These are phyloP conservation scores for Thalassoma bifasciatum DNA, from an alignment of 2,113 vertebrate species.

Conservation along the genomic window DNA sequence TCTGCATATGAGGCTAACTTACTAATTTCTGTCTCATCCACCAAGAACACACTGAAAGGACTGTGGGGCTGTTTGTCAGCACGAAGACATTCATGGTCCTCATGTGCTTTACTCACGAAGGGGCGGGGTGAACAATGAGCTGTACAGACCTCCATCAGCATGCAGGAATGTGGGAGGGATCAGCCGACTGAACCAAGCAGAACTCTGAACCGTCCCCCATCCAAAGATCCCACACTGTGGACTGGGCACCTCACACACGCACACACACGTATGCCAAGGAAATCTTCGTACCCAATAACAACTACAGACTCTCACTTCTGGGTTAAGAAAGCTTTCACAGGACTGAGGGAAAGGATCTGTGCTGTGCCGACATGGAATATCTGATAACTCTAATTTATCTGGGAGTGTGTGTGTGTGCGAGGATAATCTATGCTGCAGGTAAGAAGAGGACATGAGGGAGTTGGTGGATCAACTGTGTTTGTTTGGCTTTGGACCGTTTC, in stretches of 20 bases:
- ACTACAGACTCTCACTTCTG: neutral
- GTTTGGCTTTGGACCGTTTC: too few species aligned
- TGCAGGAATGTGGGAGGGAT: slow-evolving; percentile 57
- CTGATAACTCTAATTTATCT: slow-evolving; percentile 31
- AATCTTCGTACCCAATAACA: neutral
- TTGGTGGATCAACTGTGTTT: too few species aligned
- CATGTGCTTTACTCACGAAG: neutral
- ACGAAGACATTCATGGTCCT: neutral
- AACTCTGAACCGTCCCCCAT: slow-evolving; percentile 19
- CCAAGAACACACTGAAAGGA: neutral
- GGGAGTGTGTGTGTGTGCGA: slow-evolving; percentile 39
- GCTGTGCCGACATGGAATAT: slow-evolving; percentile 32
- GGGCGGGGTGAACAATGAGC: slow-evolving; percentile 11
- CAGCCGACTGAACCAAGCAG: slow-evolving; percentile 32
- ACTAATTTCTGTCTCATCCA: neutral
- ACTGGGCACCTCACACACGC: neutral
- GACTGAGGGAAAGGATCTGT: neutral
- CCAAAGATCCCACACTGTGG: slow-evolving; percentile 14
- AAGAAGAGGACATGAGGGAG: slow-evolving; percentile 13
- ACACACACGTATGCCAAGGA: neutral
- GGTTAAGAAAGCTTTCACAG: neutral
- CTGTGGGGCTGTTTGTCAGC: neutral
- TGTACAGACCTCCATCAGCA: slow-evolving; percentile 2
- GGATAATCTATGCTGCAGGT: slow-evolving; percentile 51
- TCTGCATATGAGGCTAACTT: neutral